Evolutionary conservation across 1,140 invertebrate genomes (phyloP), one percentile per base, ranked within the genome.

Genomic region (Aricia agestis): DNA sequence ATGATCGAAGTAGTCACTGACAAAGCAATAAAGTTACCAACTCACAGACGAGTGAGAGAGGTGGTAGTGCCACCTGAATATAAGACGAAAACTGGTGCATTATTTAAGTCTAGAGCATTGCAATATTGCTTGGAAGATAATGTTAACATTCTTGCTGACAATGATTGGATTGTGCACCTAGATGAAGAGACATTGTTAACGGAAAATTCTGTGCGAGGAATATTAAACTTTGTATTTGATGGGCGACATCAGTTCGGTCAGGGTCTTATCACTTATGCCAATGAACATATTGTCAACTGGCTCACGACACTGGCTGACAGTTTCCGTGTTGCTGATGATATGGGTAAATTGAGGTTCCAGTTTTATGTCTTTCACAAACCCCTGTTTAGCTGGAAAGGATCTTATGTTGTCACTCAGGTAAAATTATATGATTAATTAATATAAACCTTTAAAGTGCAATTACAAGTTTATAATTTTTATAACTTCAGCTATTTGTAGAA

Each of bases 1-100:
- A 95, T 99, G 72, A 96, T 99, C 78, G 98, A 99, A 94, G 98
- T 99, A 19, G 98, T 99, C 0, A 98, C 98, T 11, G 98, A 99
- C 85, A 98, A 98, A 90, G 93, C 94, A 2, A 93, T 98, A 31
- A 94, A 96, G 76, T 85, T 98, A 45, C 91, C 95, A 1, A 92
- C 94, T 25, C 95, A 97, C 82, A 93, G 95, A 68, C 93, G 96
- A 71, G 93, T 96, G 5, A 92, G 96, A 70, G 97, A 98, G 91
- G 93, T 98, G 5, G 96, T 99, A 11, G 97, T 99, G 2, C 98
- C 98, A 36, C 81, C 93, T 6, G 94, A 94, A 67, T 99, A 99
- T 86, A 93, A 94, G 76, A 98, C 98, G 25, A 97, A 96, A 85
- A 96, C 95, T 72, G 98, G 98, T 45, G 97, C 98, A 36, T 91